These are phyloP conservation scores for Drosophila chauvacae DNA, from an alignment of 1,140 invertebrate genomes.

Conservation along the genomic window DNA sequence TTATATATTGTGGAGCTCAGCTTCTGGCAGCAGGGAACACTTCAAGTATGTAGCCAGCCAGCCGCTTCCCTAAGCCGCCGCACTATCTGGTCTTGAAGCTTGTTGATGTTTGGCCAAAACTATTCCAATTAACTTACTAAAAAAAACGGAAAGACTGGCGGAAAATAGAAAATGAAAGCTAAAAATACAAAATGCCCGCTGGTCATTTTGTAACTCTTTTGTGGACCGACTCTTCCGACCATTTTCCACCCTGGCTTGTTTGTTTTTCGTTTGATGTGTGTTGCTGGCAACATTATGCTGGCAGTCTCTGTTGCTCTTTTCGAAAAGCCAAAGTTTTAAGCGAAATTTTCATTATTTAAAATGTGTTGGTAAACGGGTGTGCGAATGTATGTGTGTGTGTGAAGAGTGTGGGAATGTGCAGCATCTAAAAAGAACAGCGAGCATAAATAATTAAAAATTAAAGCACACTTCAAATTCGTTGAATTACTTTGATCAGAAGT, in stretches of 20 bases:
- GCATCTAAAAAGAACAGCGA: slow-evolving; percentile 20
- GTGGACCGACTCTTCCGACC: slow-evolving; percentile 12
- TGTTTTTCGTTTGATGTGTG: slow-evolving; percentile 51
- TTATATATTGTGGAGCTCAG: slow-evolving; percentile 27
- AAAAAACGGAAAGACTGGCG: slow-evolving; percentile 30
- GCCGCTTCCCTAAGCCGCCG: slow-evolving; percentile 1
- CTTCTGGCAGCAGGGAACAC: slow-evolving; percentile 16
- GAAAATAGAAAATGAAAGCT: slow-evolving; percentile 46
- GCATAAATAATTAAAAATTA: slow-evolving; percentile 70
- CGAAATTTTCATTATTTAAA: slow-evolving; percentile 74
- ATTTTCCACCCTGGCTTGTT: slow-evolving; percentile 17
- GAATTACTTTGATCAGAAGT: slow-evolving; percentile 23
- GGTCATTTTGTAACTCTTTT: slow-evolving; percentile 62
- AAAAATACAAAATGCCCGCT: slow-evolving; percentile 55
- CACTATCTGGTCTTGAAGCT: slow-evolving; percentile 41
- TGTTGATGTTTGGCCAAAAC: slow-evolving; percentile 70
- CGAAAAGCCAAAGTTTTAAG: slow-evolving; percentile 70
- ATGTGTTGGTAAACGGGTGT: slow-evolving; percentile 40
- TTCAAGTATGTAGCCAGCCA: slow-evolving; percentile 28
- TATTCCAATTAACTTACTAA: slow-evolving; percentile 76
- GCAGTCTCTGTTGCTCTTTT: slow-evolving; percentile 9
- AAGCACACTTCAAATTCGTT: slow-evolving; percentile 45
- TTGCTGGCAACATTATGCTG: slow-evolving; percentile 41
- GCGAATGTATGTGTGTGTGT: background rate
- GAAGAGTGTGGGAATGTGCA: background rate